Percentiles rank a stretch among this genome's conserved stretches.
Evolutionary conservation across 2,113 vertebrate species (phyloP).

Genomic region (Muntiacus muntjak): DNA sequence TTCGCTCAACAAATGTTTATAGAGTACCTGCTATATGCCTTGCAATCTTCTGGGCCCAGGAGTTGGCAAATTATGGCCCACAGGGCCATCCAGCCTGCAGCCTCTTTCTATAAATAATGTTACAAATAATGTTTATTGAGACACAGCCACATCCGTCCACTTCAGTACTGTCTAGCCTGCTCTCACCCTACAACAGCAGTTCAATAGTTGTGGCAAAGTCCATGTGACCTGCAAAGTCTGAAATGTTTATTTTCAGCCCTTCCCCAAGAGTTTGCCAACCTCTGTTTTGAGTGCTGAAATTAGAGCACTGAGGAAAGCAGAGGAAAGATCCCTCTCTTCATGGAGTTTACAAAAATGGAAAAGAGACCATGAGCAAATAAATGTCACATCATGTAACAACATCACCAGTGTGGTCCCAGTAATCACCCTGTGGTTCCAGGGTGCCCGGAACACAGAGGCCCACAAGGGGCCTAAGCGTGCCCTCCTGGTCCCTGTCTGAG

Average conservation of each 20-base stretch:
- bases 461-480: fast-evolving
- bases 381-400: fast-evolving
- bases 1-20: background rate
- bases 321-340: background rate
- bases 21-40: background rate
- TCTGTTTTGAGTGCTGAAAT: background rate
- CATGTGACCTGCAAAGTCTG: background rate
- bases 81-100: background rate
- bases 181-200: background rate
- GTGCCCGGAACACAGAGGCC: background rate
- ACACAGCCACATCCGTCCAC: fast-evolving
- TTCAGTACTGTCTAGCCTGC: background rate
- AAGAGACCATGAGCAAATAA: background rate
- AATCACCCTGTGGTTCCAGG: background rate
- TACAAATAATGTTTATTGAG: background rate
- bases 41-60: background rate
- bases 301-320: background rate
- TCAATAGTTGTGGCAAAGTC: background rate
- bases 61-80: background rate
- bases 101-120: background rate
- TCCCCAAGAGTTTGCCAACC: background rate
- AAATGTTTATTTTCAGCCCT: background rate
- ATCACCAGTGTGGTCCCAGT: background rate
- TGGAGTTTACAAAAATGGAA: background rate
- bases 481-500: background rate